Evolutionary conservation across 2,888 invertebrate genomes (phyloP).

Genomic region (Crioceris asparagi): DNA sequence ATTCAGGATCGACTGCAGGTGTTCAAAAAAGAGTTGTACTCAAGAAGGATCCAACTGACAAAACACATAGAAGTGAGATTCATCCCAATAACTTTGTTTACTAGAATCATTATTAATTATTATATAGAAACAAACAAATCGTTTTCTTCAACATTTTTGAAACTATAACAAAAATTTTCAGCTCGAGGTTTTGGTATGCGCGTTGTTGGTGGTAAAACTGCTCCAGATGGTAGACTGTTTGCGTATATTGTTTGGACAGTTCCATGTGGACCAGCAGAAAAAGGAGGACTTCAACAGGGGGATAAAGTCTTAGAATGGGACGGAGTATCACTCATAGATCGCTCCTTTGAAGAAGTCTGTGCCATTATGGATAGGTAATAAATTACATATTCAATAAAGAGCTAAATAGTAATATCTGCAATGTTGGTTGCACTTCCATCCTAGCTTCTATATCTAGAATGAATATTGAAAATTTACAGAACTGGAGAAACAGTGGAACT

Average conservation of each 20-base stretch:
- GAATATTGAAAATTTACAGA: no score
- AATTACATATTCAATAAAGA: no score
- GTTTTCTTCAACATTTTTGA: no score
- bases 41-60: slow-evolving; percentile 69
- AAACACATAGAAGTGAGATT: slow-evolving; percentile 72
- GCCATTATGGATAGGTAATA: slow-evolving; percentile 19
- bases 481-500: slow-evolving; percentile 80
- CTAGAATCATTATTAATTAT: slow-evolving; percentile 1
- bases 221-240: slow-evolving; percentile 74
- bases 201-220: slow-evolving; percentile 85
- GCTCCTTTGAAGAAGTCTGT: slow-evolving; percentile 88
- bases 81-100: no score
- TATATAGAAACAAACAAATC: no score
- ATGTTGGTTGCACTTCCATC: no score
- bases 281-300: slow-evolving; percentile 78
- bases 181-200: slow-evolving; percentile 91
- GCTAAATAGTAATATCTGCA: no score
- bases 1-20: slow-evolving; percentile 56
- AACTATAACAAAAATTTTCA: no score
- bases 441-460: slow-evolving; percentile 82
- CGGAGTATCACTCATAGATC: slow-evolving; percentile 77
- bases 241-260: slow-evolving; percentile 89
- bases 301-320: slow-evolving; percentile 87
- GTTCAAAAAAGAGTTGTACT: slow-evolving; percentile 65
- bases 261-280: slow-evolving; percentile 83